A percentile compares a stretch with the other conserved stretches of the same genome.
These are phyloP conservation scores for Oreotrochilus melanogaster DNA, from an alignment of 2,113 vertebrate genomes.

Conservation along the genomic window DNA sequence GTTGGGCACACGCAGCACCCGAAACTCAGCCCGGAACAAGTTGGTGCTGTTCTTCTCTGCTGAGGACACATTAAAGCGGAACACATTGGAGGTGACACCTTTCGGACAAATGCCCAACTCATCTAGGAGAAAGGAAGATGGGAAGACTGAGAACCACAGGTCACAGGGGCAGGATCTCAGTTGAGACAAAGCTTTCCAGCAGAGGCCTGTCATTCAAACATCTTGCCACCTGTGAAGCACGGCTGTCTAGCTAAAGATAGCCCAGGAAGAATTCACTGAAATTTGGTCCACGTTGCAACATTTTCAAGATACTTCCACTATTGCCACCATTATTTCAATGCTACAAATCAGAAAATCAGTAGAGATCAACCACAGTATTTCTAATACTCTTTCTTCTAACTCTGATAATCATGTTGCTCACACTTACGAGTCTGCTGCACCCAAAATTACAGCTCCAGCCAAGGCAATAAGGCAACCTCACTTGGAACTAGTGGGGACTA, in stretches of 20 bases:
- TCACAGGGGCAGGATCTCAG: background rate
- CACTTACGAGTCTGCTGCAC: background rate
- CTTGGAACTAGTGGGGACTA: background rate
- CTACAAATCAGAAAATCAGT: background rate
- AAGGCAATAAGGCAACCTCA: background rate
- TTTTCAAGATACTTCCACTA: background rate
- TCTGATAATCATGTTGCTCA: background rate
- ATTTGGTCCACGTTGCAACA: background rate
- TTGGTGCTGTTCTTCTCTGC: constrained; percentile 97
- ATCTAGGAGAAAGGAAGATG: constrained; percentile 76
- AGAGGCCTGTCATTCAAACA: background rate
- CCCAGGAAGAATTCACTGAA: background rate
- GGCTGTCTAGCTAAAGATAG: background rate
- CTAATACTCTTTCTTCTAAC: background rate
- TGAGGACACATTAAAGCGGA: constrained; percentile 94
- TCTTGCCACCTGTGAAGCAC: background rate
- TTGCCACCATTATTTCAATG: background rate
- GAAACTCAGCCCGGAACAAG: constrained; percentile 95
- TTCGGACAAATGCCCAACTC: constrained; percentile 91
- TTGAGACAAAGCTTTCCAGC: background rate
- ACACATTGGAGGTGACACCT: constrained; percentile 92
- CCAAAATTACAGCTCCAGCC: background rate
- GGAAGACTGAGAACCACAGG: constrained; percentile 27
- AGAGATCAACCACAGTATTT: background rate
- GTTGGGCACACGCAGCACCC: constrained; percentile 91